These are phyloP conservation scores for Thaumetopoea pityocampa DNA, from an alignment of 1,140 invertebrate genomes.

Conservation along the genomic window DNA sequence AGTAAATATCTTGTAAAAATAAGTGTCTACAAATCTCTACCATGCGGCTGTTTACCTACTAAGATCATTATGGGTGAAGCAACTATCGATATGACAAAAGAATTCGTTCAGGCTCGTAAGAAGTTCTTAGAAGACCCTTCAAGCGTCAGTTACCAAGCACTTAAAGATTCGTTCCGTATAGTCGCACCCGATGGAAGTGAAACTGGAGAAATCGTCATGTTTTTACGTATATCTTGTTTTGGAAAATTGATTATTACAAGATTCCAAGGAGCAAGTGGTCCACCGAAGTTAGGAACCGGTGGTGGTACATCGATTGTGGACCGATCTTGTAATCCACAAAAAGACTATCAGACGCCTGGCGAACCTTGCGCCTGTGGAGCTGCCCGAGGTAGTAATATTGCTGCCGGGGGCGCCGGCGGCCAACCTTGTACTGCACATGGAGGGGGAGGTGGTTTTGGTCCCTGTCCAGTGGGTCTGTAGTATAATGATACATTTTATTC, in stretches of 20 bases:
- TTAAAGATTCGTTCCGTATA: slow-evolving; percentile 78
- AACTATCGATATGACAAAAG: slow-evolving; percentile 66
- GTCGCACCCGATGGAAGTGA: slow-evolving; percentile 59
- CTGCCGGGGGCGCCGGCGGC: slow-evolving; percentile 10
- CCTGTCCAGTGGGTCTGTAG: slow-evolving; percentile 42
- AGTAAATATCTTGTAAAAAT: slow-evolving; percentile 53
- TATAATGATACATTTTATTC: slow-evolving; percentile 1
- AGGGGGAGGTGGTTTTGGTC: slow-evolving; percentile 12
- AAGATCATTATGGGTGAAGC: slow-evolving; percentile 61
- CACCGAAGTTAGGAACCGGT: slow-evolving; percentile 30
- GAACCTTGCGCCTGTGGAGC: slow-evolving; percentile 58
- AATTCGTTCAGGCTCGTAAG: slow-evolving; percentile 59
- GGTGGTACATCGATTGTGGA: slow-evolving; percentile 34
- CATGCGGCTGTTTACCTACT: slow-evolving; percentile 57
- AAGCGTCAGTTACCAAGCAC: slow-evolving; percentile 61
- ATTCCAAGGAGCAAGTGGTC: slow-evolving; percentile 71
- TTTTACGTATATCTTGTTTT: slow-evolving; percentile 79
- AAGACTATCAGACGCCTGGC: slow-evolving; percentile 41
- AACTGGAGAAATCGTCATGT: slow-evolving; percentile 74
- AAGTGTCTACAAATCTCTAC: slow-evolving; percentile 49
- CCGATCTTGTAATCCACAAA: slow-evolving; percentile 48
- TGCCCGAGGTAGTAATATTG: slow-evolving; percentile 17
- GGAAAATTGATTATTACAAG: slow-evolving; percentile 81
- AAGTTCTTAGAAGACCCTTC: slow-evolving; percentile 53
- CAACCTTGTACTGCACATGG: slow-evolving; percentile 24